Percentiles rank a stretch among this genome's conserved stretches.
phyloP scores from a whole-genome alignment of 2,113 vertebrate species.

The Nestor notabilis region DNA sequence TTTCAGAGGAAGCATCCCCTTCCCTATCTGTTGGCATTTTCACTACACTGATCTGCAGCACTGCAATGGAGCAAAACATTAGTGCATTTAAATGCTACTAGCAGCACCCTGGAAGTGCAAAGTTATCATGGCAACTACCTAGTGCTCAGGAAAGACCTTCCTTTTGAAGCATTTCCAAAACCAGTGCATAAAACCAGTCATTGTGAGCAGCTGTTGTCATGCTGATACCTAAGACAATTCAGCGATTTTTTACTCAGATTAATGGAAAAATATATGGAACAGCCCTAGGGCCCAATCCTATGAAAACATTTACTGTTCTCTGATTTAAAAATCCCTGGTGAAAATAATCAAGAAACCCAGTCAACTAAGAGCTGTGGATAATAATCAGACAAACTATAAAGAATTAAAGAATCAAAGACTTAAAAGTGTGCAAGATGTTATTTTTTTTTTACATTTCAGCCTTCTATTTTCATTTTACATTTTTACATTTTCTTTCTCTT shows the following conservation, averaged over 20 bases:
- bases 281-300: neutral
- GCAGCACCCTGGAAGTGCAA: neutral
- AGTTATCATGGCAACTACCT: neutral
- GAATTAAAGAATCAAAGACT: neutral
- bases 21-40: neutral
- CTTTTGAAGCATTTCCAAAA: neutral
- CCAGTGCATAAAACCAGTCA: neutral
- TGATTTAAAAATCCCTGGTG: neutral
- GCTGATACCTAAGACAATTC: neutral
- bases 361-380: neutral
- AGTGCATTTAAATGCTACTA: neutral
- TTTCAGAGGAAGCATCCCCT: neutral
- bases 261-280: neutral
- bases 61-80: neutral
- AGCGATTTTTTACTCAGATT: neutral
- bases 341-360: neutral
- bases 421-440: neutral
- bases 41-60: neutral
- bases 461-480: neutral
- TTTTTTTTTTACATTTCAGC: neutral
- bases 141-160: neutral
- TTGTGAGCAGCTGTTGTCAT: neutral
- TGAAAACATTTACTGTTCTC: neutral
- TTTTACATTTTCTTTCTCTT: neutral
- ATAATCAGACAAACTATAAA: neutral